Percentiles rank a stretch among this genome's conserved stretches.
phyloP scores from a whole-genome alignment of 2,888 invertebrate genomes.

The Tetragonisca angustula region DNA sequence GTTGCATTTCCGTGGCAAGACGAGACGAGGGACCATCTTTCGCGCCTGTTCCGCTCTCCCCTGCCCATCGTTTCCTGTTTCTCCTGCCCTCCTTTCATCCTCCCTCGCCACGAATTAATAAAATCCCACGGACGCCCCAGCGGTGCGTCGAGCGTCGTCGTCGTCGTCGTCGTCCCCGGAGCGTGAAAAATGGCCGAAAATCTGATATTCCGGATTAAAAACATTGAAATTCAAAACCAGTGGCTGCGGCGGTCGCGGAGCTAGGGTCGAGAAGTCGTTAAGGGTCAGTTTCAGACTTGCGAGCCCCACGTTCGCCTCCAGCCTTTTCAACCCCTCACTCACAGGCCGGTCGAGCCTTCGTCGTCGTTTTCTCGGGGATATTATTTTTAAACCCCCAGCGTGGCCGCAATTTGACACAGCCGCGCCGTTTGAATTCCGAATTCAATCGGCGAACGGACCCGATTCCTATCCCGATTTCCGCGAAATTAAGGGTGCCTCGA shows the following conservation, averaged over 20 bases:
- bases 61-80: conserved; percentile 13
- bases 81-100: background rate
- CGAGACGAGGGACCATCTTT: conserved; percentile 52
- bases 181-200: conserved; percentile 84
- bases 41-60: conserved; percentile 36
- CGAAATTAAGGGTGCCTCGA: conserved; percentile 77
- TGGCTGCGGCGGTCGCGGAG: conserved; percentile 67
- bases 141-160: conserved; percentile 64
- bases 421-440: conserved; percentile 82
- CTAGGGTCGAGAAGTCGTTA: conserved; percentile 82
- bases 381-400: conserved; percentile 78
- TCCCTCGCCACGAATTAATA: conserved; percentile 75
- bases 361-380: conserved; percentile 69
- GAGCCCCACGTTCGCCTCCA: conserved; percentile 44
- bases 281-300: conserved; percentile 82
- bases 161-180: conserved; percentile 69
- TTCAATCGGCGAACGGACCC: conserved; percentile 77
- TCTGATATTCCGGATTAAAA: conserved; percentile 84
- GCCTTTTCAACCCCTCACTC: conserved; percentile 28
- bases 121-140: conserved; percentile 76
- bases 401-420: conserved; percentile 81
- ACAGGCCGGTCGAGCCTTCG: conserved; percentile 18
- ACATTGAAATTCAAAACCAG: conserved; percentile 85
- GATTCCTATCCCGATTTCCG: conserved; percentile 71
- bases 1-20: conserved; percentile 37